A percentile compares a stretch with the other conserved stretches of the same genome.
These are phyloP conservation scores for Ciconia boyciana DNA, from an alignment of 2,113 vertebrate species.

Conservation along the genomic window DNA sequence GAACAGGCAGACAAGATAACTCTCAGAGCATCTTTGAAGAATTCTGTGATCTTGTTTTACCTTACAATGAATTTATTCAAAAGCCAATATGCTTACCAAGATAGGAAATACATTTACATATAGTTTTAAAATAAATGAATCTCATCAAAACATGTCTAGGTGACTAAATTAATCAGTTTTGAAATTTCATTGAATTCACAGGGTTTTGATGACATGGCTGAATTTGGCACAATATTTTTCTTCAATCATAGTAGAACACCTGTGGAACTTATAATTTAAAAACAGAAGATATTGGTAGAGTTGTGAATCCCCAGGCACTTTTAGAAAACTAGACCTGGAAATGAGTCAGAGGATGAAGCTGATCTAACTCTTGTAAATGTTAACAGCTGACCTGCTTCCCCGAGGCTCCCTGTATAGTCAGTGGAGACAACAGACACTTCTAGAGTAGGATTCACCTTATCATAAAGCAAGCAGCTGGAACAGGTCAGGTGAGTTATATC, in stretches of 20 bases:
- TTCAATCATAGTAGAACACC: neutral
- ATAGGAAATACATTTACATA: neutral
- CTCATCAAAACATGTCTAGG: neutral
- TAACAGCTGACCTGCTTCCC: accelerated
- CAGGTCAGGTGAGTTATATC: neutral
- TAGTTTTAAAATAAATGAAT: neutral
- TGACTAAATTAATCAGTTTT: neutral
- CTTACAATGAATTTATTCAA: neutral
- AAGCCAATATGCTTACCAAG: slow-evolving; percentile 1
- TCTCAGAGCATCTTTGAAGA: neutral
- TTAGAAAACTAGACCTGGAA: neutral
- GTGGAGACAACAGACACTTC: neutral
- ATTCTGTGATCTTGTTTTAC: neutral
- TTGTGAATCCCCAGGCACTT: neutral
- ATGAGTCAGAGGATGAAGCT: neutral
- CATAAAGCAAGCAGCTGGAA: neutral
- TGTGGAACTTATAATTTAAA: neutral
- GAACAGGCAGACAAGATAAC: neutral
- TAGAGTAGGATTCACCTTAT: neutral
- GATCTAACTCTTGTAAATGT: neutral
- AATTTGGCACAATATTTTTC: neutral
- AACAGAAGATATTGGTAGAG: neutral
- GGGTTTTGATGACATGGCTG: neutral
- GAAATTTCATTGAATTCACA: neutral
- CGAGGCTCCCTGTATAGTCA: neutral